Conservation (phyloP, 2,888 invertebrate genomes). For the Spicauda simplicius region DNA sequence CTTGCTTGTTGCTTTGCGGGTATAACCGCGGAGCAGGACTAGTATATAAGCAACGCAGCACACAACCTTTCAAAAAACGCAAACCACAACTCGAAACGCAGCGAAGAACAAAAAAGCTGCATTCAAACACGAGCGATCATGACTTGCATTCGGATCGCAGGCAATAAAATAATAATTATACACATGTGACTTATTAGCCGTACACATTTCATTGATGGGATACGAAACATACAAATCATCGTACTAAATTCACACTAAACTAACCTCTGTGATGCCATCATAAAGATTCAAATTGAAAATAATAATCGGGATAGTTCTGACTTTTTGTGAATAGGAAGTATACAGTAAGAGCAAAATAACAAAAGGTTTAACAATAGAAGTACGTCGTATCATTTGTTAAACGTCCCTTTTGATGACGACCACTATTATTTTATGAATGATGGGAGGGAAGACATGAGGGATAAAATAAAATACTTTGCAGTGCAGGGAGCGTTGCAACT, state of each 20-base stretch:
- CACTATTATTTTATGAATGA: conserved; percentile 83
- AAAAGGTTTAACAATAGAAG: conserved; percentile 81
- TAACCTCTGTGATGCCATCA: not conserved
- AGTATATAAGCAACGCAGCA: no score
- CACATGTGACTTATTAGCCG: conserved; percentile 81
- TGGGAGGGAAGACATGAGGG: conserved; percentile 63
- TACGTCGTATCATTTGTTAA: conserved; percentile 83
- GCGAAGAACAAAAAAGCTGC: conserved; percentile 48
- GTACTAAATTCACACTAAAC: not conserved
- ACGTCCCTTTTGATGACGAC: conserved; percentile 81
- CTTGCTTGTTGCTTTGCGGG: no score
- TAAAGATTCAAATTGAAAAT: conserved; percentile 16
- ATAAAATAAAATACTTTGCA: conserved; percentile 58
- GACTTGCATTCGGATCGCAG: conserved; percentile 73
- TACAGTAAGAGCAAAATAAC: conserved; percentile 72
- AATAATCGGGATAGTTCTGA: conserved; percentile 44
- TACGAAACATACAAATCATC: conserved; percentile 34
- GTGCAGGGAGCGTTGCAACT: conserved; percentile 25
- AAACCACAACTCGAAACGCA: conserved; percentile 29
- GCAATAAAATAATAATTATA: conserved; percentile 84
- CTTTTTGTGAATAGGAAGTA: conserved; percentile 51
- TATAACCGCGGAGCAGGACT: no score
- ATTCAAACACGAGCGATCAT: conserved; percentile 70
- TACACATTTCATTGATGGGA: conserved; percentile 62
- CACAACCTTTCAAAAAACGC: conserved; percentile 18